phyloP scores from a whole-genome alignment of 2,888 invertebrate genomes.

The Eupeodes luniger region DNA sequence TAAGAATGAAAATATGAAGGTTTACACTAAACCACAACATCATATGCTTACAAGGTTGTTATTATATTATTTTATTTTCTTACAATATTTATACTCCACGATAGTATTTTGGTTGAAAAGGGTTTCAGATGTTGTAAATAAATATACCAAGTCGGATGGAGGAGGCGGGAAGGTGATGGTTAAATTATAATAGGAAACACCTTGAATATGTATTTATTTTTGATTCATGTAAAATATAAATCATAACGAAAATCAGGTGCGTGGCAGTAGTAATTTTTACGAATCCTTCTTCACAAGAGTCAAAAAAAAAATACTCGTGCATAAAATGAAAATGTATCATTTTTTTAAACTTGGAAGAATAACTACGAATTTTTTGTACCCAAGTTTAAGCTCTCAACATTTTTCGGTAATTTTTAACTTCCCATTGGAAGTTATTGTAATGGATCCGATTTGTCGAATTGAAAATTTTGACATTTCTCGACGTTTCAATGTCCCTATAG shows the following conservation, averaged over 20 bases:
- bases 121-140: not conserved
- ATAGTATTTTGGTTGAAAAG: not conserved
- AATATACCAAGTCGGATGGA: not conserved
- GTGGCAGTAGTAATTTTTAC: constrained; percentile 1
- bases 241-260: constrained; percentile 43
- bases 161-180: not conserved
- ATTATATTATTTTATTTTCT: not conserved
- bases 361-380: too few species aligned
- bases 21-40: constrained; percentile 55
- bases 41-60: constrained; percentile 60
- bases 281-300: not conserved
- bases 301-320: not conserved
- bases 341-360: too few species aligned
- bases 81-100: not conserved
- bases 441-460: too few species aligned
- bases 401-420: too few species aligned
- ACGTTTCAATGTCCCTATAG: too few species aligned
- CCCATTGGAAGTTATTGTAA: too few species aligned
- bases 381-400: too few species aligned
- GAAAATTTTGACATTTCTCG: too few species aligned
- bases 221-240: constrained; percentile 58
- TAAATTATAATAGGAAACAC: constrained; percentile 46
- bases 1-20: not conserved
- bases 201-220: constrained; percentile 36
- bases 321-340: too few species aligned